Evolutionary conservation across 2,113 vertebrate species (phyloP).

Genomic region (Corydoras maculifer): DNA sequence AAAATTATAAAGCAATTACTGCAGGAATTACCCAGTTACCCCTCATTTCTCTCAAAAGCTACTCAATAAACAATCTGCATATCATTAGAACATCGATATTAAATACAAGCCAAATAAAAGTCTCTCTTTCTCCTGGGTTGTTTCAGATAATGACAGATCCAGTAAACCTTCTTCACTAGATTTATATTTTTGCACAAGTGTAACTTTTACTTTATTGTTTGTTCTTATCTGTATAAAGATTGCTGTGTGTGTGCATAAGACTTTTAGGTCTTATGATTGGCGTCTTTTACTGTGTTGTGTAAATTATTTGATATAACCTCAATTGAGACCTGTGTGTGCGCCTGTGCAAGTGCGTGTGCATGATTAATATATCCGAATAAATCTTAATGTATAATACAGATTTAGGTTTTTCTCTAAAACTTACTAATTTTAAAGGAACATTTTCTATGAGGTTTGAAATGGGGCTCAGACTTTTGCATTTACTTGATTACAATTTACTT

Average conservation of each 20-base stretch:
- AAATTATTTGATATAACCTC: no score
- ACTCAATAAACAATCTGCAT: slow-evolving; percentile 85
- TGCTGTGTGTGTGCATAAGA: slow-evolving; percentile 11
- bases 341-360: no score
- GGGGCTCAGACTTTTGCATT: no score
- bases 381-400: no score
- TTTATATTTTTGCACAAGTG: slow-evolving; percentile 25
- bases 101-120: slow-evolving; percentile 73
- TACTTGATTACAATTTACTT: no score
- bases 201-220: slow-evolving; percentile 2
- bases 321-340: no score
- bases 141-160: slow-evolving; percentile 66
- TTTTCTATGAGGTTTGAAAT: no score
- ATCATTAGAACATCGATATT: slow-evolving; percentile 79
- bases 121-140: slow-evolving; percentile 64
- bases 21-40: slow-evolving; percentile 40
- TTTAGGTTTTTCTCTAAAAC: no score
- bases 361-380: no score
- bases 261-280: no score
- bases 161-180: slow-evolving; percentile 58
- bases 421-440: no score
- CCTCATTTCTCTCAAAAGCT: slow-evolving; percentile 50
- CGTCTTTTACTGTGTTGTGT: no score
- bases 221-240: slow-evolving; percentile 4
- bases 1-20: slow-evolving; percentile 53